Percentiles rank a stretch among this genome's conserved stretches.
These are phyloP conservation scores for Spondyliosoma cantharus DNA, from an alignment of 2,797 vertebrate genomes.

Conservation along the genomic window DNA sequence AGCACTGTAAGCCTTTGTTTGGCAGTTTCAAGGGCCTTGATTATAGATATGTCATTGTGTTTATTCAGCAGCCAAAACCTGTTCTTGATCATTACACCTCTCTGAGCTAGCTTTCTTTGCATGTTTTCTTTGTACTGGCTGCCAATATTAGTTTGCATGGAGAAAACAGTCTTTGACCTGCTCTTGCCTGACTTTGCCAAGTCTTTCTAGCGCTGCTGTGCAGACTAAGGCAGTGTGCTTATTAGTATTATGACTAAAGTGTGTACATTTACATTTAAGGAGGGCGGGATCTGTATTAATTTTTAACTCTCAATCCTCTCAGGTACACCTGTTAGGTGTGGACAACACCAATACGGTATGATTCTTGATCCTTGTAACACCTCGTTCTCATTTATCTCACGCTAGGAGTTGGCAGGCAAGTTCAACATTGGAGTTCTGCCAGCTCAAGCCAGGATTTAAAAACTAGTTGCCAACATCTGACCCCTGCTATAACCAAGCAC, in stretches of 20 bases:
- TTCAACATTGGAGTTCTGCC: neutral
- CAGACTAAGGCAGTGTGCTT: neutral
- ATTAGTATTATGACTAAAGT: neutral
- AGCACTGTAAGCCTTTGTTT: conserved; percentile 27
- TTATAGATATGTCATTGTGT: conserved; percentile 18
- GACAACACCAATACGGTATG: neutral
- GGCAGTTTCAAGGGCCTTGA: conserved; percentile 20
- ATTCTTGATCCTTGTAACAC: neutral
- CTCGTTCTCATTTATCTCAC: conserved; percentile 10
- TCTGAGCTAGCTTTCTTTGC: conserved; percentile 21
- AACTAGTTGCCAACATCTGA: conserved; percentile 4
- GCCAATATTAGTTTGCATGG: conserved; percentile 14
- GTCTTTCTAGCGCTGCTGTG: neutral
- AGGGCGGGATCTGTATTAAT: neutral
- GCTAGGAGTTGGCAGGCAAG: neutral
- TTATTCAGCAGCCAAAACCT: conserved; percentile 21
- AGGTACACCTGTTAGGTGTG: neutral
- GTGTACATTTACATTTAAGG: neutral
- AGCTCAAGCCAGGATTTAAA: conserved; percentile 1
- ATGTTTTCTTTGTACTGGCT: neutral
- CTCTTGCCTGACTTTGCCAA: neutral
- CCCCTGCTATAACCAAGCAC: neutral
- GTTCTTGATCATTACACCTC: conserved; percentile 26
- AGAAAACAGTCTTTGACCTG: neutral
- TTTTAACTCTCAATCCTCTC: neutral